Conservation (phyloP, 2,797 vertebrate species). For the Galago senegalensis region DNA sequence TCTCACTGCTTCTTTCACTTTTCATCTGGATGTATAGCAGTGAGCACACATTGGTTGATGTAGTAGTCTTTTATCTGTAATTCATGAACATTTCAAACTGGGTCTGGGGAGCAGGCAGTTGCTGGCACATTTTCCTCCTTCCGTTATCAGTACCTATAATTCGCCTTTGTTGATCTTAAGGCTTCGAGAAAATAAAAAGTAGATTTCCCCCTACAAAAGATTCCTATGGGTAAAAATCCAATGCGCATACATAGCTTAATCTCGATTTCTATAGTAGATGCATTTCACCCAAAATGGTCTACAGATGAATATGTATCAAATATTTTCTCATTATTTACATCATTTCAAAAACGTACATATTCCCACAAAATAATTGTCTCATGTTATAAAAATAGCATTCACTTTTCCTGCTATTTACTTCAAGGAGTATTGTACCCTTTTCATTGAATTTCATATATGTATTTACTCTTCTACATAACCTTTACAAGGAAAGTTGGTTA, state of each 20-base stretch:
- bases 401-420: slow-evolving; percentile 39
- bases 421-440: slow-evolving; percentile 1
- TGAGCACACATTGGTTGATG: neutral
- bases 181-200: slow-evolving; percentile 53
- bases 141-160: slow-evolving; percentile 49
- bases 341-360: slow-evolving; percentile 51
- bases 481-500: slow-evolving; percentile 70
- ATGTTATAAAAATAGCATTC: slow-evolving; percentile 54
- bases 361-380: neutral
- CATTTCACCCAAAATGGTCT: slow-evolving; percentile 60
- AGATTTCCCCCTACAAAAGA: neutral
- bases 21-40: slow-evolving; percentile 6
- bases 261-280: slow-evolving; percentile 42
- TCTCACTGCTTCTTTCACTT: slow-evolving; percentile 48
- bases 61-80: slow-evolving; percentile 18
- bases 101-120: neutral
- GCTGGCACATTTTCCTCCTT: slow-evolving; percentile 12
- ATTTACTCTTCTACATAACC: slow-evolving; percentile 40
- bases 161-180: slow-evolving; percentile 61
- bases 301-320: slow-evolving; percentile 43
- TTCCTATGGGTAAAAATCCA: slow-evolving; percentile 24
- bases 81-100: slow-evolving; percentile 34
- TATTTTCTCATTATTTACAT: slow-evolving; percentile 58
- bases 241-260: slow-evolving; percentile 38
- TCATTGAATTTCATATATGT: slow-evolving; percentile 41